These are phyloP conservation scores for Artemia franciscana DNA, from an alignment of 1,140 invertebrate species.

Conservation along the genomic window DNA sequence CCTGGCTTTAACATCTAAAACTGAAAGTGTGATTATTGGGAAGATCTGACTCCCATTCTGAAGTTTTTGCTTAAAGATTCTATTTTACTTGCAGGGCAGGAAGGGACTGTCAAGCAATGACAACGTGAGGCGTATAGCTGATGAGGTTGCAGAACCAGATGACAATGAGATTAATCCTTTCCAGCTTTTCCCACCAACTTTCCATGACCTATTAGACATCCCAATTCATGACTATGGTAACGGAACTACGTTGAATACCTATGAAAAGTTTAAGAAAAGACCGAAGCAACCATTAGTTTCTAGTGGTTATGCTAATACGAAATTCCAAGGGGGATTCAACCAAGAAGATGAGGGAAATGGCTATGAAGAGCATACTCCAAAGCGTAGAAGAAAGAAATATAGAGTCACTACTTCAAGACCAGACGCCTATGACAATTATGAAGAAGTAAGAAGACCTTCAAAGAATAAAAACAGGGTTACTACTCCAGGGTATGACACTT, in stretches of 20 bases:
- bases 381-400: neutral
- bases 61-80: too few species aligned
- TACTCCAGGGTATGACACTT: neutral
- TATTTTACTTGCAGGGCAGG: neutral
- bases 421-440: neutral
- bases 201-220: conserved; percentile 8
- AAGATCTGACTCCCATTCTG: too few species aligned
- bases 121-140: neutral
- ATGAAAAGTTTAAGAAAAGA: conserved; percentile 7
- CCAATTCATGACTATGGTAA: conserved; percentile 10
- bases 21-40: too few species aligned
- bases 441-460: neutral
- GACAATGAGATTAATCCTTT: conserved; percentile 9
- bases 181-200: conserved; percentile 7
- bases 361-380: neutral
- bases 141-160: conserved; percentile 7
- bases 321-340: conserved; percentile 7
- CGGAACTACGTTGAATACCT: conserved; percentile 8
- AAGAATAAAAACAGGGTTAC: neutral
- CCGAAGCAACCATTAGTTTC: conserved; percentile 8
- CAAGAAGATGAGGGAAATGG: too few species aligned
- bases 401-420: conserved; percentile 1
- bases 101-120: neutral
- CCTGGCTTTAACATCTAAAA: too few species aligned
- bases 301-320: conserved; percentile 8